Conservation (phyloP, 2,113 vertebrate genomes). For the Solea solea region DNA sequence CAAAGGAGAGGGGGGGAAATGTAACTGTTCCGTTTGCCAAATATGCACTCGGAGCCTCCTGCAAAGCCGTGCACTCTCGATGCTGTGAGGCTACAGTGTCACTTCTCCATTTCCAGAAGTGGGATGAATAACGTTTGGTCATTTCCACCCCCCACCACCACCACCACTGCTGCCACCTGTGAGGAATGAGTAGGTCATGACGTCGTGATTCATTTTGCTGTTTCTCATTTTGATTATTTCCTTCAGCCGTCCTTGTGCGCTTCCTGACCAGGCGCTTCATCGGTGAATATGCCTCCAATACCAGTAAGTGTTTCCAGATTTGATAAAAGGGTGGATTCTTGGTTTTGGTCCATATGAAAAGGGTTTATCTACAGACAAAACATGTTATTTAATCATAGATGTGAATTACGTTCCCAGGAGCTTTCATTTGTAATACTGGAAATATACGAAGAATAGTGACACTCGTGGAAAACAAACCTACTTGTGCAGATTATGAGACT, state of each 20-base stretch:
- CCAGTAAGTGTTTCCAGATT: constrained; percentile 74
- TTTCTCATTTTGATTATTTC: constrained; percentile 27
- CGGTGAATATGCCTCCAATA: constrained; percentile 81
- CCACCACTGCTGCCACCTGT: constrained; percentile 25
- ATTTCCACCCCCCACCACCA: neutral
- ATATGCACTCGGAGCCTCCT: constrained; percentile 35
- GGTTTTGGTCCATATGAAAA: neutral
- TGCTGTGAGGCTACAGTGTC: constrained; percentile 52
- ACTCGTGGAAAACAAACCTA: no score
- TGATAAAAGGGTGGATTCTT: neutral
- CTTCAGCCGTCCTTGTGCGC: constrained; percentile 79
- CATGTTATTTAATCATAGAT: no score
- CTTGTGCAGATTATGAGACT: no score
- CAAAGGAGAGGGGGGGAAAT: constrained; percentile 26
- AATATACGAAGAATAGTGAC: no score
- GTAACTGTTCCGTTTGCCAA: constrained; percentile 37
- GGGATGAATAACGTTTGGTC: constrained; percentile 1
- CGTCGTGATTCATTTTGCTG: constrained; percentile 26
- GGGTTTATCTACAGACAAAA: neutral
- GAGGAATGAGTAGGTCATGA: constrained; percentile 20
- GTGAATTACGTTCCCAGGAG: no score
- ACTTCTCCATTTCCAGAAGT: constrained; percentile 1
- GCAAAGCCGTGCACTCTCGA: constrained; percentile 35
- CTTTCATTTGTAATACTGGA: no score
- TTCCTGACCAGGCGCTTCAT: constrained; percentile 84